Evolutionary conservation across 2,888 invertebrate species (phyloP).

Genomic region (Phengaris arion): DNA sequence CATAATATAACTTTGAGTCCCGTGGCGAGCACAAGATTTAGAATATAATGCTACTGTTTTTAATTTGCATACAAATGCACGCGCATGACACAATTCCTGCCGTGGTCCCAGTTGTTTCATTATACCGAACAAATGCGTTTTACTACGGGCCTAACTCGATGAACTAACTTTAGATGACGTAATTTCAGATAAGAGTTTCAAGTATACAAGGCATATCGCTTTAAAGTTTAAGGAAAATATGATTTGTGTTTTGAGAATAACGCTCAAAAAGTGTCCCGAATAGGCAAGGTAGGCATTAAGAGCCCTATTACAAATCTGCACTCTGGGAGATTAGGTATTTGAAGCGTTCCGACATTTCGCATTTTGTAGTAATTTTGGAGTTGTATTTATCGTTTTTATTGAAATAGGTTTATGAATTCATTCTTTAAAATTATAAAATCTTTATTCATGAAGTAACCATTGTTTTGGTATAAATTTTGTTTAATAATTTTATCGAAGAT

Average conservation of each 20-base stretch:
- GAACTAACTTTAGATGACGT: neutral
- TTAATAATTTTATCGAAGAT: too few species aligned
- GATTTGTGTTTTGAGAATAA: neutral
- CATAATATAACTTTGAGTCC: neutral
- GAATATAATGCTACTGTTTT: slow-evolving; percentile 23
- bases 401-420: too few species aligned
- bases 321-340: too few species aligned
- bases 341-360: too few species aligned
- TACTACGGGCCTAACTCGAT: neutral
- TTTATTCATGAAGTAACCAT: too few species aligned
- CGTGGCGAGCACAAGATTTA: slow-evolving; percentile 11
- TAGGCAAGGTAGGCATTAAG: too few species aligned
- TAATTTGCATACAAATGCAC: slow-evolving; percentile 25
- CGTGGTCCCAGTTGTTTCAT: slow-evolving; percentile 23
- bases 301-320: too few species aligned
- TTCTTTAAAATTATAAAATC: too few species aligned
- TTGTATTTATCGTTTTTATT: too few species aligned
- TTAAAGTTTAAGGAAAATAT: neutral
- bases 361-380: too few species aligned
- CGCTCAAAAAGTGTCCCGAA: too few species aligned
- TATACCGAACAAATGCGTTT: slow-evolving; percentile 14
- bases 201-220: neutral
- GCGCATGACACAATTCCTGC: slow-evolving; percentile 8
- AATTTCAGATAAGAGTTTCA: neutral
- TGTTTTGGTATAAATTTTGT: too few species aligned